Percentiles rank a stretch among this genome's conserved stretches.
Evolutionary conservation across 2,888 invertebrate species (phyloP).

Genomic region (Thecophora atra): DNA sequence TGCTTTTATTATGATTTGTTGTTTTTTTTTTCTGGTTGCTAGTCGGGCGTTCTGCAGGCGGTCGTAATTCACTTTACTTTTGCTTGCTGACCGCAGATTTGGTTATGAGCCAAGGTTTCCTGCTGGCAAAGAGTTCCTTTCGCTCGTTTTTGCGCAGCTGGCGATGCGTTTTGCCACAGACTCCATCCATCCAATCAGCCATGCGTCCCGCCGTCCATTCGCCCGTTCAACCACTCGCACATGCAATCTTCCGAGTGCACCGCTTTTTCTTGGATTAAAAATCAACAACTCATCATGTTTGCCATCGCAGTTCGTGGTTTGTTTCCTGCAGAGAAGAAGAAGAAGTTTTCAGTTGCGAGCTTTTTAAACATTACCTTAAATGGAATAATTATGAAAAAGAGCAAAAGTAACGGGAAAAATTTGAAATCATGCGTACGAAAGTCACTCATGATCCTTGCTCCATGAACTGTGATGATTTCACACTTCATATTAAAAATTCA

Average conservation of each 20-base stretch:
- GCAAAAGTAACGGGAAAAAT: too few species aligned
- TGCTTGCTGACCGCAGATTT: slow-evolving; percentile 26
- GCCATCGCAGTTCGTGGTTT: too few species aligned
- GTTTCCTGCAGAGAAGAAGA: too few species aligned
- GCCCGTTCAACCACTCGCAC: background rate
- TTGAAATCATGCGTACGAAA: too few species aligned
- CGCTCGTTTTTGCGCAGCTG: background rate
- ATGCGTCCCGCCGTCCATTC: background rate
- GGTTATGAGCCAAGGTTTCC: slow-evolving; percentile 23
- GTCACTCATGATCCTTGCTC: too few species aligned
- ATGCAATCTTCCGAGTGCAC: background rate
- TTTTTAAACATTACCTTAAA: too few species aligned
- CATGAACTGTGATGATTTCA: too few species aligned
- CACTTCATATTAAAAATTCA: too few species aligned
- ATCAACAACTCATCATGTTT: background rate
- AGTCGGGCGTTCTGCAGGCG: background rate
- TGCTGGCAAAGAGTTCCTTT: slow-evolving; percentile 1
- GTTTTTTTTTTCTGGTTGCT: background rate
- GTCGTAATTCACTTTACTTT: slow-evolving; percentile 23
- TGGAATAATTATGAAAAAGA: too few species aligned
- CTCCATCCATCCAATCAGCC: background rate
- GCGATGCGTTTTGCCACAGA: background rate
- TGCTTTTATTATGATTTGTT: background rate
- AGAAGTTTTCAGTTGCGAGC: too few species aligned
- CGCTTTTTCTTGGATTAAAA: background rate